A percentile compares a stretch with the other conserved stretches of the same genome.
Conservation (phyloP, 2,113 vertebrate genomes). For the Hypanus sabinus region DNA sequence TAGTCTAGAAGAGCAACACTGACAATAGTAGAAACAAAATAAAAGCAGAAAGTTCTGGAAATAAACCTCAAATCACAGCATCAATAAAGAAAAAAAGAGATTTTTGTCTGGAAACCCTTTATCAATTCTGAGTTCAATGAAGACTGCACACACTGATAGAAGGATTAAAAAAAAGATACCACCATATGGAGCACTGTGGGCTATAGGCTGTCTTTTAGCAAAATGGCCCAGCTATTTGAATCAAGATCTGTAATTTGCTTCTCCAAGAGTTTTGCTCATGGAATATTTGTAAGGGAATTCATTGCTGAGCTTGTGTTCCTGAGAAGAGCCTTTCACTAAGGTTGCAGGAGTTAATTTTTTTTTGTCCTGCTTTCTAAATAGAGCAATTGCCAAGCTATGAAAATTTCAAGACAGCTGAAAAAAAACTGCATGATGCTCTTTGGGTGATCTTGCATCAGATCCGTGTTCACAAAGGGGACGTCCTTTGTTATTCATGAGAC, state of each 20-base stretch:
- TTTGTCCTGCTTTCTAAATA: not conserved
- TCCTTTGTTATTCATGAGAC: not conserved
- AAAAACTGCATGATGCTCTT: not conserved
- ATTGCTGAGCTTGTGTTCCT: not conserved
- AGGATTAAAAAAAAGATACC: not conserved
- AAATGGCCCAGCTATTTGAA: not conserved
- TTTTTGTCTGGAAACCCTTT: not conserved
- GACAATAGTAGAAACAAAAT: not conserved
- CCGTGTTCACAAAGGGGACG: not conserved
- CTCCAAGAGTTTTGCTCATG: not conserved
- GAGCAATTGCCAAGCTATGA: not conserved
- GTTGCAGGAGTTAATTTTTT: not conserved
- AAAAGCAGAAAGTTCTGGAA: no score
- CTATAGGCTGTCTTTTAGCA: not conserved
- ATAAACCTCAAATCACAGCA: not conserved
- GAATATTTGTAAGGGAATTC: not conserved
- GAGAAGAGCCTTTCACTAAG: not conserved
- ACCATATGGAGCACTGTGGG: not conserved
- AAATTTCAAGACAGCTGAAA: not conserved
- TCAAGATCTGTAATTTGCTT: not conserved
- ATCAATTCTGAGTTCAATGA: not conserved
- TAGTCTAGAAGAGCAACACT: not conserved
- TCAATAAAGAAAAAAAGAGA: not conserved
- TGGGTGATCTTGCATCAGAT: not conserved
- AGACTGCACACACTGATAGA: not conserved